Conservation (phyloP, 2,888 invertebrate species). For the Mystacides longicornis region DNA sequence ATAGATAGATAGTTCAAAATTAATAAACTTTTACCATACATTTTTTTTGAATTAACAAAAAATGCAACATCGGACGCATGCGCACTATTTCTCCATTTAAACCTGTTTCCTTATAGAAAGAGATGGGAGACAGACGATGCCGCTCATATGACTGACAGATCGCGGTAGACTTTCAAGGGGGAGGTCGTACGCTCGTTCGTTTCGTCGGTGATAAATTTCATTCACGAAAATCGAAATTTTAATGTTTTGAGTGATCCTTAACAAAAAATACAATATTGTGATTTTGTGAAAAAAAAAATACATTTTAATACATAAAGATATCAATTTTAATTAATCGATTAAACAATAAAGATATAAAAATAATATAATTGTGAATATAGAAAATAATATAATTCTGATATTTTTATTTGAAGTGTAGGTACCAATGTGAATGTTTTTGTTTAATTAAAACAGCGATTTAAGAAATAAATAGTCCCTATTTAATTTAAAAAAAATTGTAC, state of each 20-base stretch:
- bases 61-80: conserved; percentile 11
- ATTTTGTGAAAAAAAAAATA: no score
- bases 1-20: no score
- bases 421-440: no score
- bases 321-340: background rate
- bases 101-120: conserved; percentile 19
- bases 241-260: conserved; percentile 1
- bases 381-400: no score
- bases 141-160: conserved; percentile 11
- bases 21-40: no score
- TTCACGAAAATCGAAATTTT: background rate
- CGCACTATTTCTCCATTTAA: conserved; percentile 11
- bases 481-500: no score
- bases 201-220: background rate
- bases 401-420: no score
- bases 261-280: background rate
- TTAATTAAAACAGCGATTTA: no score
- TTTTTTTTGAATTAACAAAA: no score
- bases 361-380: no score
- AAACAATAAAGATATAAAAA: no score
- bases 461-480: no score
- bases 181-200: background rate
- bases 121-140: conserved; percentile 7
- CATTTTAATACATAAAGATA: background rate
- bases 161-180: background rate